These are phyloP conservation scores for Petrophora chlorosata DNA, from an alignment of 2,888 invertebrate species.

Conservation along the genomic window DNA sequence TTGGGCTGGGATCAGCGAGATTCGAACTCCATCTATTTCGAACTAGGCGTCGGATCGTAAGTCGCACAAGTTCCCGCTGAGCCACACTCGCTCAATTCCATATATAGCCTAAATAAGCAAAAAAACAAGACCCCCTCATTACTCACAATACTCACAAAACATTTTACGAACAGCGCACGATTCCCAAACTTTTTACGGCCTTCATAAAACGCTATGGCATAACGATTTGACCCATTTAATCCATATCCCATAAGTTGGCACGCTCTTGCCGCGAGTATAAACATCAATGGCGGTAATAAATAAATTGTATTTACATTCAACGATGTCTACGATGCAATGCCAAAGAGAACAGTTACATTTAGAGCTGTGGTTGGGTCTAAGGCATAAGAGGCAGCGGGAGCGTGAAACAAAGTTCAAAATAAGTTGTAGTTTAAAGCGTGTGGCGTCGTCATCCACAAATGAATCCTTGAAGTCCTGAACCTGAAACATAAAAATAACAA, in stretches of 20 bases:
- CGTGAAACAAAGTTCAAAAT: no score
- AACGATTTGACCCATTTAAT: constrained; percentile 37
- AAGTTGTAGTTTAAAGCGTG: no score
- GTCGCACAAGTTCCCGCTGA: no score
- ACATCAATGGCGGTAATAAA: constrained; percentile 60
- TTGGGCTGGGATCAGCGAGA: no score
- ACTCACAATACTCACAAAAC: background rate
- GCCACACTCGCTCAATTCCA: no score
- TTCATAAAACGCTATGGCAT: constrained; percentile 32
- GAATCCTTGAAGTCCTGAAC: no score
- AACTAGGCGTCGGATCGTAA: no score
- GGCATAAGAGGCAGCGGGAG: constrained; percentile 12
- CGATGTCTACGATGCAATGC: constrained; percentile 51
- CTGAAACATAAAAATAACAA: no score
- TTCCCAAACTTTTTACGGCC: constrained; percentile 32
- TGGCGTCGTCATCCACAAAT: no score
- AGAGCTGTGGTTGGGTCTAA: constrained; percentile 31
- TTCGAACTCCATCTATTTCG: no score
- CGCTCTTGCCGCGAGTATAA: constrained; percentile 42
- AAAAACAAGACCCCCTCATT: background rate
- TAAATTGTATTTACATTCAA: constrained; percentile 58
- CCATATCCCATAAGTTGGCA: constrained; percentile 37
- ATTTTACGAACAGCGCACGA: constrained; percentile 11
- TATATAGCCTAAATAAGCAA: no score
- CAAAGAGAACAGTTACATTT: constrained; percentile 58